Conservation (phyloP, 2,888 invertebrate species). For the Agrotis puta region DNA sequence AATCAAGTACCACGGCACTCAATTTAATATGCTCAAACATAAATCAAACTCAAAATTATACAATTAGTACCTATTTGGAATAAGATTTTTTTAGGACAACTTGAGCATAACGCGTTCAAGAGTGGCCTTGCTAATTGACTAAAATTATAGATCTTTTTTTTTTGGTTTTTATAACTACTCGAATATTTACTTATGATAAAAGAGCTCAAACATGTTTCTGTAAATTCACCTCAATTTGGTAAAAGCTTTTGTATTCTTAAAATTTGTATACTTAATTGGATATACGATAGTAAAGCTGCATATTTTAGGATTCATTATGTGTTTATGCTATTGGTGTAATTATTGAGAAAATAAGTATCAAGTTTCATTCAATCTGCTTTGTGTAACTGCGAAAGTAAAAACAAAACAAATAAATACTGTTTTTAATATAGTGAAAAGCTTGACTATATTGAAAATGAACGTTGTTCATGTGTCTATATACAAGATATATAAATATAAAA, state of each 20-base stretch:
- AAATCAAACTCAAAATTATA: conserved; percentile 30
- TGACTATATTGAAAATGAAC: conserved; percentile 14
- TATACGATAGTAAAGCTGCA: conserved; percentile 20
- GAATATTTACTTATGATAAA: conserved; percentile 7
- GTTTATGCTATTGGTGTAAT: conserved; percentile 18
- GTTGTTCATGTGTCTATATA: conserved; percentile 21
- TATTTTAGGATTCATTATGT: conserved; percentile 15
- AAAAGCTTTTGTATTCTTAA: conserved; percentile 17
- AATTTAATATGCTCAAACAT: conserved; percentile 43
- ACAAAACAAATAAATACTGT: conserved; percentile 27
- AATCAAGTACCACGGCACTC: background rate
- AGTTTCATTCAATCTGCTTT: conserved; percentile 18
- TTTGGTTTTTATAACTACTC: conserved; percentile 26
- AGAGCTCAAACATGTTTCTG: conserved; percentile 32
- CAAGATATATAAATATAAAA: conserved; percentile 35
- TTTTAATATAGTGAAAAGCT: conserved; percentile 14
- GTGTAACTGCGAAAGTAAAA: conserved; percentile 23
- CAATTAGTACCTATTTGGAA: conserved; percentile 29
- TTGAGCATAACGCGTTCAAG: conserved; percentile 16
- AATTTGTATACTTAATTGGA: background rate
- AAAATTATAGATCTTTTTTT: conserved; percentile 33
- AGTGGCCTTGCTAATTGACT: conserved; percentile 38
- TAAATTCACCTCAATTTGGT: conserved; percentile 2
- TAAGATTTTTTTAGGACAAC: conserved; percentile 33
- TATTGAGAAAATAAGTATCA: conserved; percentile 20